Base-by-base conservation (phyloP, 2,797 vertebrate species). In the Sebastes alutus region DNA sequence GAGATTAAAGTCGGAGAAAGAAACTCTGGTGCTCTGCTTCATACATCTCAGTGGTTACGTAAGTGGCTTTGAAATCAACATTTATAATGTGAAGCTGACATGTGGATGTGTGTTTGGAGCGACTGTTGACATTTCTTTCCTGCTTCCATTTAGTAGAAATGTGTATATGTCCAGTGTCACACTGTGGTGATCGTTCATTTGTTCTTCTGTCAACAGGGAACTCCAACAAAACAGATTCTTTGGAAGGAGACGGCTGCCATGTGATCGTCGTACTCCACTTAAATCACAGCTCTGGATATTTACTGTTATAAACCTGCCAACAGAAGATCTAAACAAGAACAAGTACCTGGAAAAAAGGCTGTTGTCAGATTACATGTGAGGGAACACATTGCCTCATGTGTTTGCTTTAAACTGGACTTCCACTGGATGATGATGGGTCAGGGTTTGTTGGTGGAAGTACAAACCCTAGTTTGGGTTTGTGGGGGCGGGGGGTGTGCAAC, bases 401-500 rank as follows among this genome's bases (percentile, higher is more conserved):
- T 87, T 85, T 85, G 59, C 56, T 81, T 79, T 86, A 58, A 77
- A 70, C 35, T 75, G 12, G 20, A 56, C 2, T 2, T 35, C 27
- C 35, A 30, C 38, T 73, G 5, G 73, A n/a, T 65, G 52, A 27
- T 61, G 56, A 30, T 61, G 67, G 70, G 55, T 72, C 71, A 29
- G 18, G 58, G 69, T 67, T 29, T 46, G 35, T 25, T 30, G 52
- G 27, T 69, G 77, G 64, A 82, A 74, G 79, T 32, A 81, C 49
- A 76, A 86, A 85, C 73, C 75, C 72, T 61, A 81, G 60, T 84
- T 85, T 84, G 56, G 76, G 73, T 49, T 60, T 76, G 75, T 58
- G 78, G 80, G 62, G 7, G 77, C 35, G 1, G 62, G 76, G 87
- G 75, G 80, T 79, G 87, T 76, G 63, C 90, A 90, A 86, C 13